These are phyloP conservation scores for Melanotaenia boesemani DNA, from an alignment of 2,797 vertebrate genomes.

Conservation along the genomic window DNA sequence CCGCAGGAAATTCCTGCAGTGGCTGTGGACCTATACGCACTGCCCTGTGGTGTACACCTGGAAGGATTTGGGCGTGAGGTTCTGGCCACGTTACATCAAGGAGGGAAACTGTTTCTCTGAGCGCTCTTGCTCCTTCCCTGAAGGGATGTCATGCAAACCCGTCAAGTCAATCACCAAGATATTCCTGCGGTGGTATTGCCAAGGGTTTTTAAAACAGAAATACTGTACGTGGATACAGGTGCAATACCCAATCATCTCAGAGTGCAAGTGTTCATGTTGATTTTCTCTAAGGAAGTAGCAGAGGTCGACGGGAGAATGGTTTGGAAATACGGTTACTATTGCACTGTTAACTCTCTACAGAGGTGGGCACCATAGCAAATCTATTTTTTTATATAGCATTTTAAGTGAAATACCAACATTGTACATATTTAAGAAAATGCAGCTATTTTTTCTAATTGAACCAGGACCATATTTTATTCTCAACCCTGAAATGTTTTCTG, in stretches of 20 bases:
- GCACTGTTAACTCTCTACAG: constrained; percentile 88
- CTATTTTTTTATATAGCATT: constrained; percentile 98
- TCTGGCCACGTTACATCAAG: constrained; percentile 95
- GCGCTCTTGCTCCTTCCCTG: constrained; percentile 92
- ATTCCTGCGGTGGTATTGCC: constrained; percentile 94
- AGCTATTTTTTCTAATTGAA: constrained; percentile 91
- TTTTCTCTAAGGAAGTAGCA: constrained; percentile 60
- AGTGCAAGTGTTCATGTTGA: constrained; percentile 96
- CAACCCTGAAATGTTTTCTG: constrained; percentile 69
- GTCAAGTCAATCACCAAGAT: constrained; percentile 92
- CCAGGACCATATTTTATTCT: constrained; percentile 92
- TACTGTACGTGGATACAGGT: constrained; percentile 96
- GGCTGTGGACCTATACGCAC: constrained; percentile 93
- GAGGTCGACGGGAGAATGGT: constrained; percentile 63
- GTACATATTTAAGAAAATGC: constrained; percentile 89
- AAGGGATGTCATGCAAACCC: constrained; percentile 94
- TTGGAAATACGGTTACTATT: constrained; percentile 85
- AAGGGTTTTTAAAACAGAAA: constrained; percentile 93
- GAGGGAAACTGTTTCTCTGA: constrained; percentile 92
- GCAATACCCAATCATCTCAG: constrained; percentile 95
- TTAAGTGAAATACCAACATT: constrained; percentile 89
- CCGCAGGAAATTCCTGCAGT: constrained; percentile 92
- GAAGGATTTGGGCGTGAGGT: constrained; percentile 93
- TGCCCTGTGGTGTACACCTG: constrained; percentile 92
- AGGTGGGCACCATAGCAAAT: constrained; percentile 92